Evolutionary conservation across 92 coral and sea anemone species (phyloP).

Genomic region (Zoanthus solanderi): DNA sequence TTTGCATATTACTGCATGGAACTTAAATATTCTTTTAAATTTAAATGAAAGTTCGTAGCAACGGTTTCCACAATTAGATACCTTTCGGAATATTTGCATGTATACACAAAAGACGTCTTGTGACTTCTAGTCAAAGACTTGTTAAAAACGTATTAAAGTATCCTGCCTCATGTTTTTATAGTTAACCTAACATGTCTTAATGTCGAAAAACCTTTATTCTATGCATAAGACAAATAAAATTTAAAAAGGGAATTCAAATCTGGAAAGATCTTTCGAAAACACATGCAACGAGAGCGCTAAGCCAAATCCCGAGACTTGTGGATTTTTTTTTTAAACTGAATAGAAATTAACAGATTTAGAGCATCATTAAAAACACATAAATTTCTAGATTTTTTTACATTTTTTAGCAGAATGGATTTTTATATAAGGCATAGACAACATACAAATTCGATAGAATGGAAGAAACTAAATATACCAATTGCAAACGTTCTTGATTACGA

Average conservation of each 20-base stretch:
- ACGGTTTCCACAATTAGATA: constrained; percentile 42
- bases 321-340: background rate
- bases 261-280: background rate
- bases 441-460: background rate
- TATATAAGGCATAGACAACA: background rate
- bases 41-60: constrained; percentile 27
- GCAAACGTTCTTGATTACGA: constrained; percentile 26
- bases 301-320: background rate
- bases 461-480: constrained; percentile 2
- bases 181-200: constrained; percentile 18
- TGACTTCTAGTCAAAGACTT: constrained; percentile 46
- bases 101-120: background rate
- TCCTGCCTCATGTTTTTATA: constrained; percentile 32
- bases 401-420: background rate
- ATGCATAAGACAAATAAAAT: background rate
- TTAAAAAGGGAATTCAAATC: background rate
- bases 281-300: background rate
- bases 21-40: background rate
- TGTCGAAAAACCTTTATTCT: constrained; percentile 3
- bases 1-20: background rate
- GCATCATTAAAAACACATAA: background rate
- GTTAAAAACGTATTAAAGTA: constrained; percentile 47
- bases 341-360: background rate
- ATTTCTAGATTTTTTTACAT: background rate
- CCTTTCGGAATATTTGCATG: constrained; percentile 19